Conservation (phyloP, 2,797 vertebrate species). For the Enteromius unitaeniatus region DNA sequence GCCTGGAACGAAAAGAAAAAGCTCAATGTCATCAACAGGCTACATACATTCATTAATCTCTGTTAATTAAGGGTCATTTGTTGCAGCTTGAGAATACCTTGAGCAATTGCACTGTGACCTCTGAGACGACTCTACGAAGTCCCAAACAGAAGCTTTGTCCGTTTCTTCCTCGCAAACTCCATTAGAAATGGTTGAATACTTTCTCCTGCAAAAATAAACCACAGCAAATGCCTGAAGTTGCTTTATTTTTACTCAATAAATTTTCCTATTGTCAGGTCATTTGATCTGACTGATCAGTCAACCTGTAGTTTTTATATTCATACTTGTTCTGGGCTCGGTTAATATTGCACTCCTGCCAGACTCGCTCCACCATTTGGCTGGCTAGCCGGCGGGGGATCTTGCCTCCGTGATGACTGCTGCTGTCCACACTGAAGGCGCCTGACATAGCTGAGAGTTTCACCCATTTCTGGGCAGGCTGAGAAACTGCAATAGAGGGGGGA, state of each 20-base stretch:
- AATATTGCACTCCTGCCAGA: slow-evolving; percentile 99
- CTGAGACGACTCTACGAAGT: slow-evolving; percentile 93
- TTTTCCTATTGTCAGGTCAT: not conserved
- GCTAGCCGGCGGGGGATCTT: slow-evolving; percentile 92
- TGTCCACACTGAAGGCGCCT: slow-evolving; percentile 89
- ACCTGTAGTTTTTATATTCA: slow-evolving; percentile 60
- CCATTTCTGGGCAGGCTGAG: slow-evolving; percentile 94
- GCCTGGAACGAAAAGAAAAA: slow-evolving; percentile 70
- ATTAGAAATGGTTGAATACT: slow-evolving; percentile 90
- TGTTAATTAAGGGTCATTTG: slow-evolving; percentile 7
- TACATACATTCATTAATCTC: not conserved
- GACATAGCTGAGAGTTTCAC: slow-evolving; percentile 88
- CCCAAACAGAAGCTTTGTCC: slow-evolving; percentile 90
- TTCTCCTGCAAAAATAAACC: slow-evolving; percentile 80
- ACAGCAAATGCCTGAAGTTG: not conserved
- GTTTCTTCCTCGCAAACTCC: slow-evolving; percentile 89
- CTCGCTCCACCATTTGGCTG: slow-evolving; percentile 92
- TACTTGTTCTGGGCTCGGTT: slow-evolving; percentile 97
- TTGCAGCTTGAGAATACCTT: slow-evolving; percentile 76
- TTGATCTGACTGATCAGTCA: slow-evolving; percentile 12
- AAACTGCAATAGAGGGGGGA: slow-evolving; percentile 75
- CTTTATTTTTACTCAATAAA: not conserved
- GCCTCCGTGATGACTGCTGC: slow-evolving; percentile 93
- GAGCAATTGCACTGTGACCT: slow-evolving; percentile 92
- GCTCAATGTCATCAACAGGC: not conserved